Conservation (phyloP, 2,113 vertebrate genomes). For the Arothron firmamentum region DNA sequence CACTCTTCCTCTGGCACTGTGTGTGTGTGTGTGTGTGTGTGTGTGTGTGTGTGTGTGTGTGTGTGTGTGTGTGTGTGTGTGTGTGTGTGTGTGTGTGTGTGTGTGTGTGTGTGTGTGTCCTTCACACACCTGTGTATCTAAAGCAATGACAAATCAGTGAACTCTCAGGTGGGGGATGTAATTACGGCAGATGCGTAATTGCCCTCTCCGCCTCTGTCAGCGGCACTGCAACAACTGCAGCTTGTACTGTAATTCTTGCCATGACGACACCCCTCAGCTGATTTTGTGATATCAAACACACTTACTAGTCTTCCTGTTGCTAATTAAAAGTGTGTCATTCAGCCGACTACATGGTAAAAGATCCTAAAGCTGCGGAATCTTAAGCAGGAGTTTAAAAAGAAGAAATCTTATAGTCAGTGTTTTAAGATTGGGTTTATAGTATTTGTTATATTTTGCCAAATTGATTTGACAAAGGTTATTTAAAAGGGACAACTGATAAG, state of each 20-base stretch:
- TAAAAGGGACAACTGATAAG: no score
- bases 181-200: constrained; percentile 39
- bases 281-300: constrained; percentile 33
- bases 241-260: constrained; percentile 21
- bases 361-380: no score
- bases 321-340: constrained; percentile 25
- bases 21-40: constrained; percentile 13
- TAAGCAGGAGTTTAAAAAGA: no score
- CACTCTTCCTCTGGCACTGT: no score
- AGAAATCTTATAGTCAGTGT: no score
- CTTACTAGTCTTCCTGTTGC: constrained; percentile 24
- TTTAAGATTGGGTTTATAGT: no score
- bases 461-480: no score
- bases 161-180: constrained; percentile 33
- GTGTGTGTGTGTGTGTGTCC: constrained; percentile 11
- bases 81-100: neutral
- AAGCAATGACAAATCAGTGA: constrained; percentile 38
- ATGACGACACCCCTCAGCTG: constrained; percentile 32
- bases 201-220: constrained; percentile 4
- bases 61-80: constrained; percentile 15
- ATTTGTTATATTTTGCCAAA: no score
- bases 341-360: no score
- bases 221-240: constrained; percentile 15
- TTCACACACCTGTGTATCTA: constrained; percentile 2
- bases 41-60: constrained; percentile 10